Conservation (phyloP, 2,797 vertebrate genomes). For the Limosa lapponica region DNA sequence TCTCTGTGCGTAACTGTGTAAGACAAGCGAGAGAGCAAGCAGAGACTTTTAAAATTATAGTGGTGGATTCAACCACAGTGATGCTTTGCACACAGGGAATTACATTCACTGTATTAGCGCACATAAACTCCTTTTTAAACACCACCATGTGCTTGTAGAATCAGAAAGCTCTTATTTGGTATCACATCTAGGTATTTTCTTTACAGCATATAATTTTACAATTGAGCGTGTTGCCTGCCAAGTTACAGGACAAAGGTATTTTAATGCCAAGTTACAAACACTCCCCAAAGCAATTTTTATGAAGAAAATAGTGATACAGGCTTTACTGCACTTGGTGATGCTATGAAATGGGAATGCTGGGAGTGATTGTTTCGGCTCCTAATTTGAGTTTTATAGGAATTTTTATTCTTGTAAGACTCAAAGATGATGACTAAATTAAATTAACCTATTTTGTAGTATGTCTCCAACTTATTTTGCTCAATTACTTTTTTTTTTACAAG, state of each 20-base stretch:
- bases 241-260: not conserved
- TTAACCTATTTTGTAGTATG: not conserved
- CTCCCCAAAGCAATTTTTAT: not conserved
- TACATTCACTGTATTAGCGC: accelerated
- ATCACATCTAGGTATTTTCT: not conserved
- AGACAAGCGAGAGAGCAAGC: not conserved
- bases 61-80: not conserved
- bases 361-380: not conserved
- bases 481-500: not conserved
- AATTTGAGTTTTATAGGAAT: not conserved
- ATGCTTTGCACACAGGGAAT: not conserved
- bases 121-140: not conserved
- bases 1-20: not conserved
- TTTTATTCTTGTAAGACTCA: not conserved
- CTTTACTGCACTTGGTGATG: not conserved
- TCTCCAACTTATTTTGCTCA: not conserved
- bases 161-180: not conserved
- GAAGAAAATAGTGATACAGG: not conserved
- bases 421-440: not conserved
- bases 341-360: not conserved
- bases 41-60: not conserved
- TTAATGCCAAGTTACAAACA: not conserved
- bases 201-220: not conserved
- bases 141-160: not conserved
- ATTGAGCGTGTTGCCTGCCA: not conserved